A percentile compares a stretch with the other conserved stretches of the same genome.
phyloP scores from a whole-genome alignment of 2,113 vertebrate genomes.

The Ageneiosus marmoratus region DNA sequence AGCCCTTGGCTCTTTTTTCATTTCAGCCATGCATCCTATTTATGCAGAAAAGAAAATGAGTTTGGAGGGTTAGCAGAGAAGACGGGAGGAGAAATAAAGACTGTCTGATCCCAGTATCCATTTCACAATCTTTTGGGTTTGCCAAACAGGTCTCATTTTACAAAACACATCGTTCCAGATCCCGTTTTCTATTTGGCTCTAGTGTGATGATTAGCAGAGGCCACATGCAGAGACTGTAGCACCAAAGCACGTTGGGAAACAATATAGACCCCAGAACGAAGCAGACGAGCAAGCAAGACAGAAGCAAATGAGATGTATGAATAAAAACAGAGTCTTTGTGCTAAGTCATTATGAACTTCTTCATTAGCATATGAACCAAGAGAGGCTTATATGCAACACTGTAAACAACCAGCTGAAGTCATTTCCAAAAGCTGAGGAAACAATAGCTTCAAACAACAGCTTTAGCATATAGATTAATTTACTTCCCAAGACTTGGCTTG shows the following conservation, averaged over 20 bases:
- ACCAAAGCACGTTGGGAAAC: conserved; percentile 12
- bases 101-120: background rate
- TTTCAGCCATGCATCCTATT: conserved; percentile 45
- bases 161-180: background rate
- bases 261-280: conserved; percentile 6
- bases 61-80: conserved; percentile 24
- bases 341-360: background rate
- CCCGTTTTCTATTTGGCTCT: background rate
- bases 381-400: background rate
- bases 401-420: background rate
- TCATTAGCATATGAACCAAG: background rate
- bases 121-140: conserved; percentile 17
- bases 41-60: conserved; percentile 44
- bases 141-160: background rate
- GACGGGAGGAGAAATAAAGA: background rate
- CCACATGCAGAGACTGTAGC: background rate
- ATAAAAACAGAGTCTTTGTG: background rate
- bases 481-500: background rate
- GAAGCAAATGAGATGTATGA: background rate
- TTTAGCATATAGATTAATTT: background rate
- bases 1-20: conserved; percentile 9
- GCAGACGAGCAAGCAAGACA: background rate
- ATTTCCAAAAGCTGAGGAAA: background rate
- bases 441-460: background rate
- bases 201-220: conserved; percentile 2